A percentile compares a stretch with the other conserved stretches of the same genome.
Evolutionary conservation across 2,797 vertebrate genomes (phyloP).

Genomic region (Sebastes baramenuke): DNA sequence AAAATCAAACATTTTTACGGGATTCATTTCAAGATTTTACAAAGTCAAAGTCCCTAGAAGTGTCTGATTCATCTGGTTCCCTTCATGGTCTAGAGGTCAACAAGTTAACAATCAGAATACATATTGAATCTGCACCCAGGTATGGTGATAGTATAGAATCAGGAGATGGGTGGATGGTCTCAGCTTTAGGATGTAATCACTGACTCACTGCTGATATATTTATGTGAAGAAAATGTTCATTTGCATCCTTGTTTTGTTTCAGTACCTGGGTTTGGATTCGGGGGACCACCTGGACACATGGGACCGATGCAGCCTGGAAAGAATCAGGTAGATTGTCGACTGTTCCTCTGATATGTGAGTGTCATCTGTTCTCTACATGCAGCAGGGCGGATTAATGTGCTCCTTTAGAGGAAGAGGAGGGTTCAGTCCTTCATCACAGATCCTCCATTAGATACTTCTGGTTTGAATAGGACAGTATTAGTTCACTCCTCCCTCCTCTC

Average conservation of each 20-base stretch:
- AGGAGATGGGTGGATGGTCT: too few species aligned
- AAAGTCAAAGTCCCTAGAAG: too few species aligned
- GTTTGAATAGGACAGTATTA: constrained; percentile 11
- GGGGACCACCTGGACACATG: constrained; percentile 88
- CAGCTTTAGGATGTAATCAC: background rate
- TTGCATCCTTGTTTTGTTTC: background rate
- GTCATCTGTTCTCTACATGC: constrained; percentile 14
- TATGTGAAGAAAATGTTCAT: background rate
- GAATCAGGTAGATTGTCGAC: constrained; percentile 82
- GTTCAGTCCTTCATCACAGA: background rate
- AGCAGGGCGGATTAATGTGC: constrained; percentile 33
- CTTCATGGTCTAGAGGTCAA: too few species aligned
- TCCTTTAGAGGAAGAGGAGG: constrained; percentile 9
- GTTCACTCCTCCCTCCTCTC: background rate
- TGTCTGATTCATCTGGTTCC: too few species aligned
- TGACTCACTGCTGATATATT: background rate
- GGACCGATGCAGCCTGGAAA: constrained; percentile 87
- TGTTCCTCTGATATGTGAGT: background rate
- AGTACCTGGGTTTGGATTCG: constrained; percentile 90
- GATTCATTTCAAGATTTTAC: too few species aligned
- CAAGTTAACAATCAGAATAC: too few species aligned
- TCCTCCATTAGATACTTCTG: constrained; percentile 26
- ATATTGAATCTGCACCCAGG: too few species aligned
- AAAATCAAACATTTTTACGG: too few species aligned
- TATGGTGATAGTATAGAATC: too few species aligned